A percentile compares a stretch with the other conserved stretches of the same genome.
Evolutionary conservation across 2,888 invertebrate genomes (phyloP).

Genomic region (Acleris sparsana): DNA sequence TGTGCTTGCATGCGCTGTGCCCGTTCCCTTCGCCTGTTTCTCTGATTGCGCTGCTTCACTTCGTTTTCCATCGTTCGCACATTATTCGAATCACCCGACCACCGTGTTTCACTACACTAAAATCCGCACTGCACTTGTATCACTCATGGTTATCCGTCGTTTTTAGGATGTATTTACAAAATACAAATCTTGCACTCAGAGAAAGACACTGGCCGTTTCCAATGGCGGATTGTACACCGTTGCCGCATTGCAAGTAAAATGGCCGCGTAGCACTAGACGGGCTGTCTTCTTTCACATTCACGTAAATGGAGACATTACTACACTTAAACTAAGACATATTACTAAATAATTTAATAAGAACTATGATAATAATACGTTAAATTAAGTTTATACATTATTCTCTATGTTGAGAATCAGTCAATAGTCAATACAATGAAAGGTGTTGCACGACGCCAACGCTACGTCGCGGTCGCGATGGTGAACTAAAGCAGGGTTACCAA

Average conservation of each 20-base stretch:
- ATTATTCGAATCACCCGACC: constrained; percentile 84
- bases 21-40: constrained; percentile 94
- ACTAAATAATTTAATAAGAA: constrained; percentile 78
- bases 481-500: constrained; percentile 78
- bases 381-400: constrained; percentile 86
- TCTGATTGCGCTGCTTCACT: constrained; percentile 92
- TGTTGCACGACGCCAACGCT: constrained; percentile 86
- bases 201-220: constrained; percentile 87
- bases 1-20: constrained; percentile 96
- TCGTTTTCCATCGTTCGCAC: constrained; percentile 91
- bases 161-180: constrained; percentile 80
- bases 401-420: constrained; percentile 86
- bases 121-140: constrained; percentile 83
- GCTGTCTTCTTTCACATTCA: constrained; percentile 80
- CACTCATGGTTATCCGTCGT: constrained; percentile 81
- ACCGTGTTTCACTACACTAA: constrained; percentile 84
- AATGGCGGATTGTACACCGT: constrained; percentile 89
- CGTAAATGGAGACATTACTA: constrained; percentile 80
- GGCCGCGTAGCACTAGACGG: constrained; percentile 85
- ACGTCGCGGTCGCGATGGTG: constrained; percentile 82
- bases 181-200: constrained; percentile 85
- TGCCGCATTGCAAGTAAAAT: constrained; percentile 89
- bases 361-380: constrained; percentile 82
- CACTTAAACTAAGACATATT: constrained; percentile 81
- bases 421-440: constrained; percentile 90